Evolutionary conservation across 2,888 invertebrate genomes (phyloP), one percentile per base, ranked within the genome.

Genomic region (Diarsia brunnea): DNA sequence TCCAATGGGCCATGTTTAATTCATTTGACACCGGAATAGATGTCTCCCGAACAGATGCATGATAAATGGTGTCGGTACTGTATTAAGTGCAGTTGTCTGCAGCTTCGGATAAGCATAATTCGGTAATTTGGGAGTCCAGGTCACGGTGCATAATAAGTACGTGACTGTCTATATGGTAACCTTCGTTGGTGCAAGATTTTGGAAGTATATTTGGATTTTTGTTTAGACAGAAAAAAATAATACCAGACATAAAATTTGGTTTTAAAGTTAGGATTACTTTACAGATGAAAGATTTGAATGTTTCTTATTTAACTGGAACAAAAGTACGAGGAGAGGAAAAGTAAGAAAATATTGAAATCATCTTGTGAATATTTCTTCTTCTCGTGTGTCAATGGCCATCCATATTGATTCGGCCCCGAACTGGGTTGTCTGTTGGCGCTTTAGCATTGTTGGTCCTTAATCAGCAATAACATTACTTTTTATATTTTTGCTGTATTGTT

Each of bases 71-170:
- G 66, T 24, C 27, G 73, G 71, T 74, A 76, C 75, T 82, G 86
- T 87, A 91, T 92, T 90, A 92, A 90, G 93, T 95, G 95, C 95
- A 95, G 92, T 93, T 92, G 91, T 94, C 92, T 95, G 95, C 95
- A 95, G 89, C 90, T 89, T 87, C 74, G 81, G 84, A 90, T 82
- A 75, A 86, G 93, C 92, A 95, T 95, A 95, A 95, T 95, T 94
- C 88, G 82, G 84, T 89, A 92, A 94, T 95, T 95, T 93, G 81
- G 84, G 69, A 88, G 94, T 93, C 93, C 92, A 89, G 94, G 93
- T 94, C 92, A 90, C 82, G 84, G 87, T 91, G 92, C 89, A 92
- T 93, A 77, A 49, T 79, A 88, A 90, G 73, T 84, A 72, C 73
- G 72, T 73, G 64, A 75, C 58, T 75, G 73, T 70, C 61, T 88